These are phyloP conservation scores for Chloromyia formosa DNA, from an alignment of 2,888 invertebrate species.

Conservation along the genomic window DNA sequence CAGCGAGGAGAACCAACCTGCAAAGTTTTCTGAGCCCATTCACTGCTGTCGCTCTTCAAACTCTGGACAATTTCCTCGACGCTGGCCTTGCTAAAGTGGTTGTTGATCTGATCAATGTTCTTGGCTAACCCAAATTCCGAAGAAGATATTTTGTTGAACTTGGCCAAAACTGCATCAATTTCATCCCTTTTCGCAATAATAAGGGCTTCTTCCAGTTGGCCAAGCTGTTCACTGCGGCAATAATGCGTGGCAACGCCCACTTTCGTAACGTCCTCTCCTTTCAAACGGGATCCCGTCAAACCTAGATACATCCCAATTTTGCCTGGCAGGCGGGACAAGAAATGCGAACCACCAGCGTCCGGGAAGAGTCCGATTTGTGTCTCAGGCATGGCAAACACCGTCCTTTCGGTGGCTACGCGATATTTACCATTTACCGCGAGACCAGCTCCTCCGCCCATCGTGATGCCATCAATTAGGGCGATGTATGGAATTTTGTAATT, in stretches of 20 bases:
- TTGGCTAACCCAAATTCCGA: constrained; percentile 74
- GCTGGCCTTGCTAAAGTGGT: constrained; percentile 76
- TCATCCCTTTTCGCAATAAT: constrained; percentile 59
- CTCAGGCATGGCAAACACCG: constrained; percentile 98
- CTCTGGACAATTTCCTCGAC: constrained; percentile 82
- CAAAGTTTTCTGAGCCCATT: constrained; percentile 81
- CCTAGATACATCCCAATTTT: constrained; percentile 90
- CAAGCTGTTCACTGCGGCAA: constrained; percentile 58
- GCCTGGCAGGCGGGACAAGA: constrained; percentile 85
- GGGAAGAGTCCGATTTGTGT: constrained; percentile 97
- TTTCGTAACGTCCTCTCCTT: constrained; percentile 81
- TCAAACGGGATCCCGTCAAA: constrained; percentile 81
- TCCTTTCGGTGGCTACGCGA: constrained; percentile 92
- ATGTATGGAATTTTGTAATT: constrained; percentile 89
- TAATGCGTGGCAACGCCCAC: constrained; percentile 95
- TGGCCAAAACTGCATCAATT: constrained; percentile 65
- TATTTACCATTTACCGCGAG: constrained; percentile 93
- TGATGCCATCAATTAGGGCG: constrained; percentile 82
- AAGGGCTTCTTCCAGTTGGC: constrained; percentile 58
- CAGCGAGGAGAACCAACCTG: constrained; percentile 61
- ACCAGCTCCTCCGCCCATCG: constrained; percentile 98
- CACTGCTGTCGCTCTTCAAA: constrained; percentile 80
- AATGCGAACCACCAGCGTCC: constrained; percentile 95
- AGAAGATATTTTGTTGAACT: constrained; percentile 70
- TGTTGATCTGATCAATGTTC: constrained; percentile 78